Base-by-base conservation (phyloP, 2,888 invertebrate genomes). In the Zeuzera pyrina region DNA sequence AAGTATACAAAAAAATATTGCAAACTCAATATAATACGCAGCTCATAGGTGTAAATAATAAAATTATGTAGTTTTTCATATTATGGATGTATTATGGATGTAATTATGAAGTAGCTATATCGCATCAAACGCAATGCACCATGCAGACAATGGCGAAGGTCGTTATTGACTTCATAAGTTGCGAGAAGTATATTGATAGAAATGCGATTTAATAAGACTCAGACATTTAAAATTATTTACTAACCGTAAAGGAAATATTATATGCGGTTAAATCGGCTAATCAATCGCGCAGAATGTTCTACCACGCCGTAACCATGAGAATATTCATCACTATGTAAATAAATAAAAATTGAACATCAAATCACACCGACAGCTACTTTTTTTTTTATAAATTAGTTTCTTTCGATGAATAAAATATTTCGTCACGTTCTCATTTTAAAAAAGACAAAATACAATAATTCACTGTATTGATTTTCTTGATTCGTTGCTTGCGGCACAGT, bases 121-220 rank as follows among this genome's bases (percentile, higher is more conserved):
- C 50, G 44, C 58, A 61, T 19, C 52, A 70, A 78, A 79, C 83
- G 83, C 83, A 81, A 78, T 83, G 81, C 81, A 81, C 76, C 81
- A 81, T 76, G 77, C 76, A 81, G 78, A 78, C 81, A 83, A 83
- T 81, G 79, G 81, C 81, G 81, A 79, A 79, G 77, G 78, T 78
- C 79, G 77, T 73, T 76, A 73, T n/a, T n/a, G n/a, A n/a, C n/a
- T n/a, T n/a, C n/a, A n/a, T n/a, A n/a, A n/a, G n/a, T n/a, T n/a
- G n/a, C n/a, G n/a, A n/a, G n/a, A n/a, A n/a, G n/a, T n/a, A n/a
- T n/a, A n/a, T n/a, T n/a, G n/a, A n/a, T n/a, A n/a, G n/a, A 6
- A 12, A 12, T 25, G 12, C 25, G 13, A 12, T 31, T 35, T 36
- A 45, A 55, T 25, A 48, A 51, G 42, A 39, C 28, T 28, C 29